Percentiles rank a stretch among this genome's conserved stretches.
Conservation (phyloP, 2,888 invertebrate genomes). For the Andrena trimmerana region DNA sequence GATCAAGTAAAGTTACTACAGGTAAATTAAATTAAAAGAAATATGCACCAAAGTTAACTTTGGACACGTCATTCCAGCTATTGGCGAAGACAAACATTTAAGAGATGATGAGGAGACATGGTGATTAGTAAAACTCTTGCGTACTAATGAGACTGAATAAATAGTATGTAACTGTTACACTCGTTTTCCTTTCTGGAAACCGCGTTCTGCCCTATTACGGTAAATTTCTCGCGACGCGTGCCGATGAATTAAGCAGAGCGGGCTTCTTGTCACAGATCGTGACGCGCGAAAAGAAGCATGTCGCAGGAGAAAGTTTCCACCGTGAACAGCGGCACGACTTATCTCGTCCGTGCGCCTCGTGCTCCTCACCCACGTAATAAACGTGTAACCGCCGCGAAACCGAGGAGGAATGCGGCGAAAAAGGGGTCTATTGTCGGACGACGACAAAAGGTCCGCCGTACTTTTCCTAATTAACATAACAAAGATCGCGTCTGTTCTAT, state of each 20-base stretch:
- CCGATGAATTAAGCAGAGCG: constrained; percentile 53
- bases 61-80: too few relatives aligned
- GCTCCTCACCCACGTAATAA: constrained; percentile 44
- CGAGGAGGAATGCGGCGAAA: constrained; percentile 14
- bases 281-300: constrained; percentile 49
- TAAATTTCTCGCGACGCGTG: constrained; percentile 36
- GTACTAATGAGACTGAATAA: neutral
- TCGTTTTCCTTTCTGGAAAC: neutral
- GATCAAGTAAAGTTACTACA: neutral
- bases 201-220: neutral
- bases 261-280: constrained; percentile 34
- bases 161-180: neutral
- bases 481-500: constrained; percentile 41
- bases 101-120: too few relatives aligned
- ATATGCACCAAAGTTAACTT: neutral
- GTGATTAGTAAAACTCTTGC: too few relatives aligned
- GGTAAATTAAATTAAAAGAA: neutral
- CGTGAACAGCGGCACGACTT: neutral
- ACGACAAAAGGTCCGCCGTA: constrained; percentile 13
- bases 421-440: constrained; percentile 20
- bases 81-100: too few relatives aligned
- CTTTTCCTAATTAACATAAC: constrained; percentile 56
- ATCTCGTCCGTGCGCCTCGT: neutral
- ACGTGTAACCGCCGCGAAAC: constrained; percentile 10
- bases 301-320: constrained; percentile 49